Base-by-base conservation (phyloP, 2,797 vertebrate genomes). In the Chrysocyon brachyurus region DNA sequence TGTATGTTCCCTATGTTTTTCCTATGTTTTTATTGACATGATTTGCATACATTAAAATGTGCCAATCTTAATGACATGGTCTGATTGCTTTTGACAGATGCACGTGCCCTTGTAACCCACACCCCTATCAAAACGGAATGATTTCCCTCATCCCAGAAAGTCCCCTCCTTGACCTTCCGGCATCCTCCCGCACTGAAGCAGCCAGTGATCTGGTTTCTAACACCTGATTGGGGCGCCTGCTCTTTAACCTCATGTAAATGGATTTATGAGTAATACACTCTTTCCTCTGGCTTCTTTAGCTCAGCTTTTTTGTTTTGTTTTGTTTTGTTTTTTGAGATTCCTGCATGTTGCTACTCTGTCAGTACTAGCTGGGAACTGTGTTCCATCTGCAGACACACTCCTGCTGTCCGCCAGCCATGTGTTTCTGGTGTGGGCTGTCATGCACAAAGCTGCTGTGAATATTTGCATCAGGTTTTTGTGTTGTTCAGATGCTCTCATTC, bases 371-470 rank as follows among this genome's bases (percentile, higher is more conserved):
- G 6, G 5, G 82, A 26, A 46, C 56, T 21, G 33, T 17, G 14
- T 4, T 72, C n/a, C 64, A 2, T 16, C 21, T 11, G 0, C 2
- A 7, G 8, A 19, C 5, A 6, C 12, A 28, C 5, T 3, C 3
- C 12, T 0, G 0, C n/a, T 33, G 19, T 5, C 21, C 8, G 3
- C 31, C 59, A 1, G 26, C 56, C 15, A 33, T 33, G 59, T 40
- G 11, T 56, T 21, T 87, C 56, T 57, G 12, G 9, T 14, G n/a
- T 28, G 46, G 17, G 49, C 36, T 28, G 2, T 11, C 9, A 9
- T 0, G 9, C 31, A 6, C 4, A 5, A 40, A 33, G 59, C 9
- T 33, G 64, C 24, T 12, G 0, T 52, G 85, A 59, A 14, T 31
- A 52, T 40, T 19, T 12, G 11, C 6, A 9, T 4, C 22, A 1